Conservation (phyloP, 2,113 vertebrate genomes). For the Stictonetta naevosa region DNA sequence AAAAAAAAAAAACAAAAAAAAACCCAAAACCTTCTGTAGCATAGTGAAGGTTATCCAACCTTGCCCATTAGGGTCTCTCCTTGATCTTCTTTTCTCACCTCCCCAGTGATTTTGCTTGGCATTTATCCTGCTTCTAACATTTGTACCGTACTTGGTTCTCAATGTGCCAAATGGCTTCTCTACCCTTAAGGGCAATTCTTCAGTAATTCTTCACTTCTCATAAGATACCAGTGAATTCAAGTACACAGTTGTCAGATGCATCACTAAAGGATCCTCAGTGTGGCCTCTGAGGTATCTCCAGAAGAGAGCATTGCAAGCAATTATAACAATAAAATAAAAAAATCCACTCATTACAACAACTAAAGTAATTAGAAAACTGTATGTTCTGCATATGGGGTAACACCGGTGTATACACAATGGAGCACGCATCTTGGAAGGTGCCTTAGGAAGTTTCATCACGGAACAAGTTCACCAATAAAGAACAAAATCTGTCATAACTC, state of each 20-base stretch:
- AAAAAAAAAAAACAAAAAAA: too few species aligned
- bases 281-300: too few species aligned
- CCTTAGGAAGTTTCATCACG: not conserved
- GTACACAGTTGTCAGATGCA: not conserved
- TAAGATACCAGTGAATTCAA: not conserved
- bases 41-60: not conserved
- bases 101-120: not conserved
- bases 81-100: not conserved
- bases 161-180: not conserved
- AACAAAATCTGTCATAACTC: not conserved
- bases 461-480: not conserved
- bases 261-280: not conserved
- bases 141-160: not conserved
- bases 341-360: not conserved
- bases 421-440: not conserved
- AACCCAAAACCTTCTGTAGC: not conserved
- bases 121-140: not conserved
- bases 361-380: not conserved
- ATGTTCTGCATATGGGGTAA: not conserved
- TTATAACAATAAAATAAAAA: not conserved
- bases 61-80: not conserved
- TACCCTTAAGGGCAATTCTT: not conserved
- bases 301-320: not conserved
- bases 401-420: not conserved
- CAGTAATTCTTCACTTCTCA: not conserved